A percentile compares a stretch with the other conserved stretches of the same genome.
Evolutionary conservation across 2,113 vertebrate species (phyloP).

Genomic region (Pteronura brasiliensis): DNA sequence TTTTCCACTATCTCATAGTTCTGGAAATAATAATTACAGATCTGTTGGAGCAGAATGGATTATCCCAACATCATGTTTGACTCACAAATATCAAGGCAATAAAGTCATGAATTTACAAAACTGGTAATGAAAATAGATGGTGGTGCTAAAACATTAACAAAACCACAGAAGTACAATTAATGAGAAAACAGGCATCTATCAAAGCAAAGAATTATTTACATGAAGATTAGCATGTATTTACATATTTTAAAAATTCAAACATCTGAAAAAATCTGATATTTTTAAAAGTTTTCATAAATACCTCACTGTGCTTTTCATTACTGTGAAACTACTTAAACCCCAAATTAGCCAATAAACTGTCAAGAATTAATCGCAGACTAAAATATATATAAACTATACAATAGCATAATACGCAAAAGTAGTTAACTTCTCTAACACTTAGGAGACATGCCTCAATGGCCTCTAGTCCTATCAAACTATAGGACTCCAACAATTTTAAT

Average conservation of each 20-base stretch:
- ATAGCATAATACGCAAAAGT: neutral
- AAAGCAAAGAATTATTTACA: constrained; percentile 4
- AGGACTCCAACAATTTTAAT: neutral
- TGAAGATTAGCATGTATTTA: neutral
- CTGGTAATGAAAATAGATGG: neutral
- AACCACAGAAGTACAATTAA: neutral
- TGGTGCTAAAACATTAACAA: neutral
- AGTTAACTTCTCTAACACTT: neutral
- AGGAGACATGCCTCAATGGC: neutral
- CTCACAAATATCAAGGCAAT: neutral
- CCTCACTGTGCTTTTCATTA: constrained; percentile 51
- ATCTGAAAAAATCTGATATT: neutral
- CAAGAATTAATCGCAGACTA: neutral
- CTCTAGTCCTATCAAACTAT: neutral
- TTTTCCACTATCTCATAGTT: neutral
- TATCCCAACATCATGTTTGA: neutral
- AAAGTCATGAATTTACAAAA: neutral
- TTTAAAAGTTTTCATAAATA: neutral
- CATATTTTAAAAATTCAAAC: neutral
- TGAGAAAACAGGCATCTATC: neutral
- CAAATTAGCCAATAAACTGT: constrained; percentile 33
- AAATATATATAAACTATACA: neutral
- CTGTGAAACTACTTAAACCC: neutral
- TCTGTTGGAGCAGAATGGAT: neutral
- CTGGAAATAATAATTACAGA: neutral